phyloP scores from a whole-genome alignment of 2,797 vertebrate species.

The Novumbra hubbsi region DNA sequence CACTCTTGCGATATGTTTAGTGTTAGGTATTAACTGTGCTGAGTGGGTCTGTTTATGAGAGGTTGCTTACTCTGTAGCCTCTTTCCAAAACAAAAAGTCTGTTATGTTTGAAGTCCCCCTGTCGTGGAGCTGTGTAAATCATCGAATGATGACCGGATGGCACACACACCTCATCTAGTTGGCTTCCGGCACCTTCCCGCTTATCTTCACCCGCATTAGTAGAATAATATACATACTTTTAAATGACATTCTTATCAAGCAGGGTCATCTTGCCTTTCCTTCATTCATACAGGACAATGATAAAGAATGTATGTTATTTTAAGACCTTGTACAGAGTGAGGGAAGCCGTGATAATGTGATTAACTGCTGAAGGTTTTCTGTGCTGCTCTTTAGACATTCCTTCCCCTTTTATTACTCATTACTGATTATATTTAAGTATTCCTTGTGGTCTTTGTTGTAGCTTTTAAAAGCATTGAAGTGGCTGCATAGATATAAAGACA shows the following conservation, averaged over 20 bases:
- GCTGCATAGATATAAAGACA: slow-evolving; percentile 37
- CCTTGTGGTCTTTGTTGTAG: slow-evolving; percentile 52
- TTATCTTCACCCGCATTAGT: slow-evolving; percentile 65
- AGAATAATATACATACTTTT: slow-evolving; percentile 72
- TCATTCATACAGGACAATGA: slow-evolving; percentile 49
- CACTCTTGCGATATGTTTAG: slow-evolving; percentile 37
- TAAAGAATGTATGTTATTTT: slow-evolving; percentile 67
- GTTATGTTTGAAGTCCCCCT: too few species aligned
- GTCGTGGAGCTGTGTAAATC: slow-evolving; percentile 37
- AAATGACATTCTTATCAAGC: slow-evolving; percentile 58
- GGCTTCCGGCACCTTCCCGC: slow-evolving; percentile 62
- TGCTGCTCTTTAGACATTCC: slow-evolving; percentile 64
- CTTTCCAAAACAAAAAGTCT: slow-evolving; percentile 18
- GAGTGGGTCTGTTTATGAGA: slow-evolving; percentile 31
- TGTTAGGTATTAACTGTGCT: background rate
- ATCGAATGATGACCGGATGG: slow-evolving; percentile 65
- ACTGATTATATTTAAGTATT: slow-evolving; percentile 63
- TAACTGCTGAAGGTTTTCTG: slow-evolving; percentile 61
- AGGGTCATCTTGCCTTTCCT: slow-evolving; percentile 62
- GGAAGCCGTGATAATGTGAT: slow-evolving; percentile 63
- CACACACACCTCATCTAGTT: slow-evolving; percentile 62
- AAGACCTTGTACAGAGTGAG: slow-evolving; percentile 66
- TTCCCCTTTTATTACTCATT: slow-evolving; percentile 57
- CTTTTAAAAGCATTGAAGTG: slow-evolving; percentile 59
- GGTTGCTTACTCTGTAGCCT: background rate